Base-by-base conservation (phyloP, 2,797 vertebrate species). In the Danio aesculapii region DNA sequence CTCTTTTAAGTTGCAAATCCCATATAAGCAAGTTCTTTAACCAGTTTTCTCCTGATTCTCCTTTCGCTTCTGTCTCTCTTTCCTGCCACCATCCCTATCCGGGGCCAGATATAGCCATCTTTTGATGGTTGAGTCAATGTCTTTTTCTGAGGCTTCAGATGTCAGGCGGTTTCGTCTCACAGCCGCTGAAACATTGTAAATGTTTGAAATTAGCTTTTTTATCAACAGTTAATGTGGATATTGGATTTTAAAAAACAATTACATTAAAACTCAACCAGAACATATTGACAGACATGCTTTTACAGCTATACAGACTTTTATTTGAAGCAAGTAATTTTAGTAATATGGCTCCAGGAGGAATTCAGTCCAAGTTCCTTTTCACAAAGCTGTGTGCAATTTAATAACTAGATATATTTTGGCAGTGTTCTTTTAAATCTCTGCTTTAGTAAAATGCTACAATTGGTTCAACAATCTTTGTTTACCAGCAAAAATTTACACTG, bases 1-100 rank as follows among this genome's bases (percentile, higher is more conserved):
- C 9, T 43, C 30, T 30, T 30, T 30, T 30, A 64, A 64, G 62
- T 64, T 43, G 9, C 41, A 46, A 64, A 9, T 64, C n/a, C 0
- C 3, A 30, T 30, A 30, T 30, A 30, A 30, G 30, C 30, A 30
- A 30, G 30, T 30, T 30, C 30, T 30, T 57, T 75, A 75, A 75
- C 58, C 21, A 47, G 73, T 75, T 46, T 46, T 75, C 46, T 62
- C 58, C 30, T 49, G 57, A 39, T 12, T 2, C 73, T 47, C 46
- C 6, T 75, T 75, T 46, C 57, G 61, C 58, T 62, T 75, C 44
- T 50, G 62, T 8, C 72, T 62, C 8, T 75, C 58, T 62, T 47
- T 75, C 10, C 19, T 19, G 72, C 72, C 72, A 62, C 73, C 73
- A 75, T 62, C 73, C 44, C 73, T 63, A 61, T 75, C 58, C 30